Base-by-base conservation (phyloP, 2,888 invertebrate genomes). In the Caenorhabditis sulstoni region DNA sequence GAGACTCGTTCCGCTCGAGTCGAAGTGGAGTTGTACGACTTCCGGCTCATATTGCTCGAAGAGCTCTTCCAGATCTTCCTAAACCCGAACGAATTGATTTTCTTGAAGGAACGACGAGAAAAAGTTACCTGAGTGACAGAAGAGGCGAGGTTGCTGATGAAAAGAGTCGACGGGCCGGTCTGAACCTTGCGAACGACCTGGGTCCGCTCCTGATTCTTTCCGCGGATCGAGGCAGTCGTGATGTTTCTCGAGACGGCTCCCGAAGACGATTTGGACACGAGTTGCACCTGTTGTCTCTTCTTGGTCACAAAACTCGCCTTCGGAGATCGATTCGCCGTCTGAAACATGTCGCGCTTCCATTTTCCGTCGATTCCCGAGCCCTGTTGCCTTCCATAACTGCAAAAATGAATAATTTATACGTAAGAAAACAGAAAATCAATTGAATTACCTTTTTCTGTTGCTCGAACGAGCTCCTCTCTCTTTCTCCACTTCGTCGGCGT, bases 401-500 rank as follows among this genome's bases (percentile, higher is more conserved):
- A 67, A 39, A 50, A 39, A 12, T 50, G 29, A 23, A 37, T 57
- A 16, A 53, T 22, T 50, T 49, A 18, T 55, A 1, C 7, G 7
- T 29, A 7, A 29, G 7, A 29, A 29, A 29, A 7, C 29, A 29
- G n/a, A 49, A 39, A 23, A 18, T 39, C 22, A 12, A 44, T 47
- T 23, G 23, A 18, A 50, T 58, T n/a, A 65, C 73, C 41, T 65
- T 23, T 65, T 74, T 22, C 35, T 74, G 65, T n/a, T 45, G 14
- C 16, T n/a, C 4, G 18, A 50, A 11, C 59, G 39, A 12, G 39
- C 16, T n/a, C 62, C 35, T 65, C 53, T 29, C 18, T 70, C 70
- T n/a, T 77, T 77, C n/a, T 77, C 70, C 5, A 77, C 61, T 18
- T 77, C 77, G 58, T 77, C 77, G 14, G 77, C 77, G 59, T 77